phyloP scores from a whole-genome alignment of 2,888 invertebrate species.

The Callyntrura sp. region DNA sequence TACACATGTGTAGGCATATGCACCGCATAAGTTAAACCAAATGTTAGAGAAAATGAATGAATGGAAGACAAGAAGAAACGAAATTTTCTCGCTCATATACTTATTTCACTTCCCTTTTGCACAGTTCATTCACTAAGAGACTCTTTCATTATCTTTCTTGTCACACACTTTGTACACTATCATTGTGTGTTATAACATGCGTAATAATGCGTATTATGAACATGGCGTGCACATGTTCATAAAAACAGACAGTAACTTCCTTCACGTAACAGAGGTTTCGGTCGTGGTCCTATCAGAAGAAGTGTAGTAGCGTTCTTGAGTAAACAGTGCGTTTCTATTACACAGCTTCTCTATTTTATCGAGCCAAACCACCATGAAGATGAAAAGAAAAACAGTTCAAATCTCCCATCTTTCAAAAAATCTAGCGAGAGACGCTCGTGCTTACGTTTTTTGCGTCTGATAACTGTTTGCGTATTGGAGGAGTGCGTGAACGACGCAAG shows the following conservation, averaged over 20 bases:
- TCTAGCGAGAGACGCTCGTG: no score
- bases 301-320: not conserved
- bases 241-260: not conserved
- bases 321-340: no score
- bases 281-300: not conserved
- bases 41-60: slow-evolving; percentile 27
- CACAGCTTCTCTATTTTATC: not conserved
- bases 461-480: no score
- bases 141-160: slow-evolving; percentile 38
- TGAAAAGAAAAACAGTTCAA: no score
- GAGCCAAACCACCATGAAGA: no score
- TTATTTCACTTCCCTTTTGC: slow-evolving; percentile 14
- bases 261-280: not conserved
- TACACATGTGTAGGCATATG: no score
- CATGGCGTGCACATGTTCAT: not conserved
- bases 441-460: no score
- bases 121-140: slow-evolving; percentile 9
- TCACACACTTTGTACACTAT: not conserved
- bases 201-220: not conserved
- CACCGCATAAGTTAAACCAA: slow-evolving; percentile 4
- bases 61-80: slow-evolving; percentile 51
- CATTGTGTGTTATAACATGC: no score
- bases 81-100: not conserved
- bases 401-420: no score
- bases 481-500: no score